Conservation (phyloP, 2,113 vertebrate species). For the Gymnocephalus cernua region DNA sequence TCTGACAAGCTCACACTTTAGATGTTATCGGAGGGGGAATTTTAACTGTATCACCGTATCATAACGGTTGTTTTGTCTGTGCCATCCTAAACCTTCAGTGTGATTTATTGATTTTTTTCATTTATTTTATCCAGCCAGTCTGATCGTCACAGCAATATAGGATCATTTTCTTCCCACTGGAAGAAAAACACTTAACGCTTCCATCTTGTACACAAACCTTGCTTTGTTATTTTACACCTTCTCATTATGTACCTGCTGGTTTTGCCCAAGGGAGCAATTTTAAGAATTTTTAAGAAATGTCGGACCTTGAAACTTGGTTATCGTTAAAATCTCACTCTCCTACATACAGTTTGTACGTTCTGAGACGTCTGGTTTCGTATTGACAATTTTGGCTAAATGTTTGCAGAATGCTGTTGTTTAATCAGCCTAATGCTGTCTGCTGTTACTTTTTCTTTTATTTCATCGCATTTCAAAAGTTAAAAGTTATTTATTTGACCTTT, state of each 20-base stretch:
- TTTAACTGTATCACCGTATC: neutral
- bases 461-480: neutral
- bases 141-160: neutral
- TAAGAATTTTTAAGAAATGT: constrained; percentile 28
- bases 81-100: neutral
- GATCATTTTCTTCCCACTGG: neutral
- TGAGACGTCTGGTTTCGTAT: constrained; percentile 37
- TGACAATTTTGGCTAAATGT: constrained; percentile 11
- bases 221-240: constrained; percentile 18
- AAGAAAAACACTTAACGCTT: constrained; percentile 14
- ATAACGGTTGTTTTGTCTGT: neutral
- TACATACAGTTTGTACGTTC: constrained; percentile 8
- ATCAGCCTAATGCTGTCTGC: constrained; percentile 57
- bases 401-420: constrained; percentile 41
- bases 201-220: neutral
- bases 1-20: neutral
- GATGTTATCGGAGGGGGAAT: neutral
- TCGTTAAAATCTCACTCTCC: constrained; percentile 9
- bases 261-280: constrained; percentile 21
- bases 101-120: neutral
- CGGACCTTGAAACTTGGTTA: constrained; percentile 13
- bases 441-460: neutral
- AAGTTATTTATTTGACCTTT: neutral
- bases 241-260: constrained; percentile 19
- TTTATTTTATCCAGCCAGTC: neutral